Base-by-base conservation (phyloP, 2,888 invertebrate genomes). In the Tenthredo livida region DNA sequence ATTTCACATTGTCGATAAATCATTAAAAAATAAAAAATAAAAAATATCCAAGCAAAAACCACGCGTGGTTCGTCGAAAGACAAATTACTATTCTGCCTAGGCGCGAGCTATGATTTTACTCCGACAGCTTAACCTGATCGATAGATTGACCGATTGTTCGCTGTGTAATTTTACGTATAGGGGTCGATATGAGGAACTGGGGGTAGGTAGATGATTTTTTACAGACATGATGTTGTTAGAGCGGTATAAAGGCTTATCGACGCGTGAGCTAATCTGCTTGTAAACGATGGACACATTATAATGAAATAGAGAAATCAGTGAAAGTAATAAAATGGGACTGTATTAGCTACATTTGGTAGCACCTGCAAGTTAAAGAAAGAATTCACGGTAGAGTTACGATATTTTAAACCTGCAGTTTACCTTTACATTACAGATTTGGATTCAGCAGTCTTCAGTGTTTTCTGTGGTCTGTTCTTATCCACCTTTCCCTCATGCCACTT, bases 401-500 rank as follows among this genome's bases (percentile, higher is more conserved):
- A n/a, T 54, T 54, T 54, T 54, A n/a, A n/a, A n/a, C n/a, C 54
- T 47, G 47, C 15, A 17, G 54, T 54, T n/a, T 7, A 54, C n/a
- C 54, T 54, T n/a, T 7, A n/a, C n/a, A 37, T 37, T 37, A 37
- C 9, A 70, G 70, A 70, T 73, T 73, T 7, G 77, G 25, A 29
- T 15, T 77, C 12, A 25, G 29, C 37, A 61, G 58, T 80, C 50
- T 78, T 25, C 6, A 54, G 29, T 54, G 29, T 54, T 54, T 29
- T 54, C 50, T 54, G 25, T 54, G 77, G 77, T 33, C 47, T 54
- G 9, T 54, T 25, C 80, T 80, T 12, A 58, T 61, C 21, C 61
- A 40, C 40, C 61, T 80, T 80, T 61, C 12, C 61, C 29, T 80
- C 58, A 40, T 50, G 50, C 50, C 58, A 61, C 80, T 80, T 80